phyloP scores from a whole-genome alignment of 2,797 vertebrate species.

The Naso thynnoides region DNA sequence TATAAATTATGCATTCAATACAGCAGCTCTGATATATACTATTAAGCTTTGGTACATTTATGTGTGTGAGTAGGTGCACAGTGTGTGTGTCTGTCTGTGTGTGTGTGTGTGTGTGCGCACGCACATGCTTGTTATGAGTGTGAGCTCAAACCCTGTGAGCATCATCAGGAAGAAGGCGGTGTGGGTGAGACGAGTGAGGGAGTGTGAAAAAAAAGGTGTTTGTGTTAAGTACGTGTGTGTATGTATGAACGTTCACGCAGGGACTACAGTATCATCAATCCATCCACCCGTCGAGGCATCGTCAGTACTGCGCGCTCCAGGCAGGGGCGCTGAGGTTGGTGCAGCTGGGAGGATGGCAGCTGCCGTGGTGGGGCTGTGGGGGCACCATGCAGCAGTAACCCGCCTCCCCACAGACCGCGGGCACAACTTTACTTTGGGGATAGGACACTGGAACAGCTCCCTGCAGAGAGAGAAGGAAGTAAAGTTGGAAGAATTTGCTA shows the following conservation, averaged over 20 bases:
- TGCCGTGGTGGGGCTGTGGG: constrained; percentile 87
- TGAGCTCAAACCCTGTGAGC: constrained; percentile 39
- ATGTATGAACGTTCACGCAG: constrained; percentile 44
- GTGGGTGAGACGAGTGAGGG: constrained; percentile 12
- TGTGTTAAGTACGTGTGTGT: constrained; percentile 36
- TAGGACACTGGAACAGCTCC: constrained; percentile 68
- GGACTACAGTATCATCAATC: constrained; percentile 42
- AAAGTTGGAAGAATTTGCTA: constrained; percentile 20
- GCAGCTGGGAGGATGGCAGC: constrained; percentile 91
- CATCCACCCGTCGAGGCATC: constrained; percentile 39
- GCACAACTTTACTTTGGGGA: constrained; percentile 78
- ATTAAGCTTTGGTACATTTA: constrained; percentile 90
- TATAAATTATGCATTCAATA: constrained; percentile 97
- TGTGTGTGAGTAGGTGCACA: constrained; percentile 42
- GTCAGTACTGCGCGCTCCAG: constrained; percentile 92
- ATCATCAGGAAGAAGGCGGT: constrained; percentile 36
- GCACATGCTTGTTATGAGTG: constrained; percentile 43
- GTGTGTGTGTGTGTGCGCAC: constrained; percentile 32
- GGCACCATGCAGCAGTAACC: constrained; percentile 93
- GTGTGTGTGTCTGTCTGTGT: constrained; percentile 32
- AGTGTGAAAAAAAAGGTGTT: constrained; percentile 38
- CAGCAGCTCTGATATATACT: constrained; percentile 85
- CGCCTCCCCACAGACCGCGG: constrained; percentile 88
- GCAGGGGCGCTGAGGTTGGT: constrained; percentile 82
- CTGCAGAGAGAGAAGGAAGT: constrained; percentile 46